Conservation (phyloP, 2,113 vertebrate genomes). For the Puffinus mauretanicus region DNA sequence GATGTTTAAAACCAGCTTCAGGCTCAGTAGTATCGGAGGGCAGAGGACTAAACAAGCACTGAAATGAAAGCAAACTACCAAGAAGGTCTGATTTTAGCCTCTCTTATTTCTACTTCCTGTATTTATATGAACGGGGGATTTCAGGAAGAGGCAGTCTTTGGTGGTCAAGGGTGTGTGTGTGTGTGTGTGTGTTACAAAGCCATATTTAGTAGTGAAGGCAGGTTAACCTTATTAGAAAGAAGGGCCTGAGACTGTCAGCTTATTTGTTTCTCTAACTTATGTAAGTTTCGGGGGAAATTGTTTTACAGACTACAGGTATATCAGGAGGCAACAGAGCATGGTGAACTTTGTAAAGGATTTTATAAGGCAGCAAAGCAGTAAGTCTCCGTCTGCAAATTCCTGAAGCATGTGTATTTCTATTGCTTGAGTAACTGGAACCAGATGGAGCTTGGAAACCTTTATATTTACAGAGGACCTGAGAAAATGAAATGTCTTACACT, state of each 20-base stretch:
- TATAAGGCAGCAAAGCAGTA: slow-evolving; percentile 40
- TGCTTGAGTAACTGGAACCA: slow-evolving; percentile 69
- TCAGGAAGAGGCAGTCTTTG: slow-evolving; percentile 87
- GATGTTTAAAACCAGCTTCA: slow-evolving; percentile 16
- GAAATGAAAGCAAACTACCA: slow-evolving; percentile 53
- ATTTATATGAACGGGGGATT: slow-evolving; percentile 74
- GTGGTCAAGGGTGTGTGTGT: slow-evolving; percentile 73
- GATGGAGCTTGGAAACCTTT: slow-evolving; percentile 68
- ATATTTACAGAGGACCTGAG: slow-evolving; percentile 46
- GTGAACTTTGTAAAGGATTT: slow-evolving; percentile 54
- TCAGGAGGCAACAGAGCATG: not conserved
- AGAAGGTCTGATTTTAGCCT: slow-evolving; percentile 54
- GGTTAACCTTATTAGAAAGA: slow-evolving; percentile 1
- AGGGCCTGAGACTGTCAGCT: not conserved
- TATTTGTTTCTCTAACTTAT: not conserved
- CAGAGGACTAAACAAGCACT: slow-evolving; percentile 14
- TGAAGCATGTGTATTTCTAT: slow-evolving; percentile 68
- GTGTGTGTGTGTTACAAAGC: not conserved
- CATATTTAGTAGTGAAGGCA: slow-evolving; percentile 46
- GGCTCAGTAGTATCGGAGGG: not conserved
- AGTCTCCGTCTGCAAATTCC: slow-evolving; percentile 64
- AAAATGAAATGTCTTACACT: not conserved
- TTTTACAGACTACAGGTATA: slow-evolving; percentile 53
- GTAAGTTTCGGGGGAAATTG: not conserved
- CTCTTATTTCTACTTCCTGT: slow-evolving; percentile 83